phyloP scores from a whole-genome alignment of 1,140 invertebrate species.

The Caenorhabditis briggsae region DNA sequence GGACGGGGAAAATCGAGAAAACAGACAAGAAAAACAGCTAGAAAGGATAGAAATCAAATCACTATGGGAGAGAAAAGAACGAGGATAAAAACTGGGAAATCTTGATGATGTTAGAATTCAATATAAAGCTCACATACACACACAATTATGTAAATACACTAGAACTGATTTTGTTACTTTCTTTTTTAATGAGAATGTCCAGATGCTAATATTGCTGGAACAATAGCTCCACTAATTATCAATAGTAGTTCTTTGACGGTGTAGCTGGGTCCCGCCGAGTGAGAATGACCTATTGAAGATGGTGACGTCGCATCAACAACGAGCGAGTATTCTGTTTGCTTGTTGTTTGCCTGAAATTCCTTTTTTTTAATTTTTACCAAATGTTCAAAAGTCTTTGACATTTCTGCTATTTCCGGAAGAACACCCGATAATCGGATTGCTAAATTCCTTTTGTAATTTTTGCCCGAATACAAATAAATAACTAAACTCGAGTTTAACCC shows the following conservation, averaged over 20 bases:
- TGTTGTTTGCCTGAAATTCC: slow-evolving; percentile 78
- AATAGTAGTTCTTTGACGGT: slow-evolving; percentile 86
- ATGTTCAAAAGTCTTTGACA: neutral
- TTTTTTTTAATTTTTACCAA: neutral
- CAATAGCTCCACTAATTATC: slow-evolving; percentile 87
- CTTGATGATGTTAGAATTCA: neutral
- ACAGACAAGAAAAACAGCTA: slow-evolving; percentile 34
- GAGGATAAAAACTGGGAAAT: neutral
- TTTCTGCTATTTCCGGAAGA: neutral
- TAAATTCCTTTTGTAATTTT: neutral
- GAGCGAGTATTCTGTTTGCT: slow-evolving; percentile 80
- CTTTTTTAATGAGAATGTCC: slow-evolving; percentile 89
- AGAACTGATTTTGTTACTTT: neutral
- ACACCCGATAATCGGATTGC: slow-evolving; percentile 3
- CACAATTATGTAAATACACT: neutral
- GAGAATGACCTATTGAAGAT: slow-evolving; percentile 53
- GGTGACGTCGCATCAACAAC: slow-evolving; percentile 71
- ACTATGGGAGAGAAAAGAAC: neutral
- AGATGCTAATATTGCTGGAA: slow-evolving; percentile 89
- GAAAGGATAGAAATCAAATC: neutral
- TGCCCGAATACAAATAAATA: neutral
- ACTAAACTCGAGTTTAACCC: neutral
- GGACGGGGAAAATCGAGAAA: neutral
- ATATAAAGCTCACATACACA: slow-evolving; percentile 29
- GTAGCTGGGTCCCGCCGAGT: slow-evolving; percentile 80